Percentiles rank a stretch among this genome's conserved stretches.
Evolutionary conservation across 1,140 invertebrate species (phyloP).

Genomic region (Caerostris darwini): DNA sequence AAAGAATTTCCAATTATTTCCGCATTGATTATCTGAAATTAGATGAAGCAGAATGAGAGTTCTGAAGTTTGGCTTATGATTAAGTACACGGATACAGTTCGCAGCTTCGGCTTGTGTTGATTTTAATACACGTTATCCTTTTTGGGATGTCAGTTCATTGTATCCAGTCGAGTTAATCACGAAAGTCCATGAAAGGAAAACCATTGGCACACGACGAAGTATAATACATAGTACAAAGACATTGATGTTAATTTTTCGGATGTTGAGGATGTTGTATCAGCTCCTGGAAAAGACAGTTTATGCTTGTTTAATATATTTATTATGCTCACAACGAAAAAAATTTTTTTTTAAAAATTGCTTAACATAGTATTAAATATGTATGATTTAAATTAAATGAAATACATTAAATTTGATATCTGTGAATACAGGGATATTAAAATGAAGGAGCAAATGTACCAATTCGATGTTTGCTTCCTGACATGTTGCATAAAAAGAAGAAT

Average conservation of each 20-base stretch:
- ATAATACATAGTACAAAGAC: conserved; percentile 15
- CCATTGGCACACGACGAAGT: conserved; percentile 65
- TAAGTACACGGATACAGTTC: conserved; percentile 45
- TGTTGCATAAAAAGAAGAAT: no score
- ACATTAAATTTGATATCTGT: no score
- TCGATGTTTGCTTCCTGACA: no score
- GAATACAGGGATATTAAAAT: no score
- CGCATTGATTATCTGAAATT: conserved; percentile 69
- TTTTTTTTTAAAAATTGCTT: no score
- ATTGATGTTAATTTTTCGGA: background rate
- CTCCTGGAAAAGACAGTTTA: background rate
- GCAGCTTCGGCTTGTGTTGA: background rate
- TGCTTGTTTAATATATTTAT: no score
- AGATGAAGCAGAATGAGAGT: conserved; percentile 58
- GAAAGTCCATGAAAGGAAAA: conserved; percentile 11
- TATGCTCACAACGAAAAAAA: no score
- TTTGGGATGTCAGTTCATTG: background rate
- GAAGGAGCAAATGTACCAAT: no score
- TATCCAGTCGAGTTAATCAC: conserved; percentile 12
- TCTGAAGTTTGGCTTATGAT: conserved; percentile 40
- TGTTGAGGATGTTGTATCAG: conserved; percentile 31
- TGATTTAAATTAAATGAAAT: no score
- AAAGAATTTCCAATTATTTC: conserved; percentile 27
- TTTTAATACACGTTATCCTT: background rate
- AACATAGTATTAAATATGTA: no score